Conservation (phyloP, 2,888 invertebrate genomes). For the Augochlorella aurata region DNA sequence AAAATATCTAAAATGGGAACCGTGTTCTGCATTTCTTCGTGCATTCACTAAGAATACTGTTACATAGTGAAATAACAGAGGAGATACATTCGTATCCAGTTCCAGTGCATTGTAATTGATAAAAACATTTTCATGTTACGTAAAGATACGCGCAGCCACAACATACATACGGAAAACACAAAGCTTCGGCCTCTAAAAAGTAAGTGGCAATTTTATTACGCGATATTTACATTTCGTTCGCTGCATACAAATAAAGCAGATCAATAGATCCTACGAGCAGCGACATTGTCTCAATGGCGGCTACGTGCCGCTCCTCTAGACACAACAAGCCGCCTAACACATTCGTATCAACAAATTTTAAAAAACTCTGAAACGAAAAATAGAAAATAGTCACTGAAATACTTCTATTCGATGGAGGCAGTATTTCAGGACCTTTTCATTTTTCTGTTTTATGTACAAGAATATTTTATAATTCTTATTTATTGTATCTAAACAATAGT, state of each 20-base stretch:
- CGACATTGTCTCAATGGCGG: background rate
- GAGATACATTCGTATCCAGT: background rate
- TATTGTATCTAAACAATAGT: too few relatives aligned
- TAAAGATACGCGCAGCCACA: background rate
- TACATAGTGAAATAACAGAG: too few relatives aligned
- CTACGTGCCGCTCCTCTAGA: background rate
- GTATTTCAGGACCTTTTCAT: too few relatives aligned
- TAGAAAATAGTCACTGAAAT: too few relatives aligned
- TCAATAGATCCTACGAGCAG: background rate
- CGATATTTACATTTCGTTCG: conserved; percentile 1
- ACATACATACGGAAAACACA: background rate
- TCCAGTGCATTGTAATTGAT: background rate
- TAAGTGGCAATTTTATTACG: background rate
- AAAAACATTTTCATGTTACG: background rate
- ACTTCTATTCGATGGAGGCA: too few relatives aligned
- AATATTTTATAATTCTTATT: too few relatives aligned
- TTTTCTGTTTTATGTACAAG: too few relatives aligned
- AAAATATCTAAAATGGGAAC: too few relatives aligned
- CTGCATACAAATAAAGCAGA: conserved; percentile 3
- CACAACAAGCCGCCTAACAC: background rate
- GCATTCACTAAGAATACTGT: too few relatives aligned
- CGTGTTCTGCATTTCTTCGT: too few relatives aligned
- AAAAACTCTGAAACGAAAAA: background rate
- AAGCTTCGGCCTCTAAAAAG: background rate
- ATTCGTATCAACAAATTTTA: background rate